Percentiles rank a stretch among this genome's conserved stretches.
These are phyloP conservation scores for Cantharis lateralis DNA, from an alignment of 2,888 invertebrate genomes.

Conservation along the genomic window DNA sequence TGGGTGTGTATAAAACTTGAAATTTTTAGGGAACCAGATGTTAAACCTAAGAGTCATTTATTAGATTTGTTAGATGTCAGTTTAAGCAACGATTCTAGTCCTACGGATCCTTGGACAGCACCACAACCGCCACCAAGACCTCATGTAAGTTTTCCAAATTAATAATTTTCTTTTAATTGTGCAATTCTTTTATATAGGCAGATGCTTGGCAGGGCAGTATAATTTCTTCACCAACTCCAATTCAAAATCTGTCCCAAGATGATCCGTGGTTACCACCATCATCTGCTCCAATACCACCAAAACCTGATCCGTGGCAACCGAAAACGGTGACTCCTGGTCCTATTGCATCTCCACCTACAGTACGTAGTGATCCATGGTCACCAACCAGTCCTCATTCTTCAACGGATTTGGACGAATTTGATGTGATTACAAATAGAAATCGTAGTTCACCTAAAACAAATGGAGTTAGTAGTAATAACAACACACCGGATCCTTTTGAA, in stretches of 20 bases:
- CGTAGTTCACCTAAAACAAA: slow-evolving; percentile 45
- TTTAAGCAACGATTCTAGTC: slow-evolving; percentile 65
- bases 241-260: slow-evolving; percentile 40
- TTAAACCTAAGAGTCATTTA: slow-evolving; percentile 65
- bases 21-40: slow-evolving; percentile 44
- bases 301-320: slow-evolving; percentile 40
- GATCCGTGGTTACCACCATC: slow-evolving; percentile 68
- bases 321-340: slow-evolving; percentile 29
- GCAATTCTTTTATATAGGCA: slow-evolving; percentile 55
- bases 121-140: slow-evolving; percentile 59
- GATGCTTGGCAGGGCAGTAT: slow-evolving; percentile 69
- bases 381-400: slow-evolving; percentile 57
- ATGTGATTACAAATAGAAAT: slow-evolving; percentile 80
- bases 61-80: slow-evolving; percentile 84
- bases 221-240: slow-evolving; percentile 46
- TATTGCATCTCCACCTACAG: slow-evolving; percentile 40
- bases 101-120: slow-evolving; percentile 78
- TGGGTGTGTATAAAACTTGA: background rate
- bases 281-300: slow-evolving; percentile 16
- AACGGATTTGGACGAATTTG: slow-evolving; percentile 85
- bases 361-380: slow-evolving; percentile 59
- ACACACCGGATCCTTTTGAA: slow-evolving; percentile 72
- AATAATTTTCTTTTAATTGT: background rate
- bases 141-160: slow-evolving; percentile 5
- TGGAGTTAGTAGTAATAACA: slow-evolving; percentile 40